These are phyloP conservation scores for Blera fallax DNA, from an alignment of 2,888 invertebrate genomes.

Conservation along the genomic window DNA sequence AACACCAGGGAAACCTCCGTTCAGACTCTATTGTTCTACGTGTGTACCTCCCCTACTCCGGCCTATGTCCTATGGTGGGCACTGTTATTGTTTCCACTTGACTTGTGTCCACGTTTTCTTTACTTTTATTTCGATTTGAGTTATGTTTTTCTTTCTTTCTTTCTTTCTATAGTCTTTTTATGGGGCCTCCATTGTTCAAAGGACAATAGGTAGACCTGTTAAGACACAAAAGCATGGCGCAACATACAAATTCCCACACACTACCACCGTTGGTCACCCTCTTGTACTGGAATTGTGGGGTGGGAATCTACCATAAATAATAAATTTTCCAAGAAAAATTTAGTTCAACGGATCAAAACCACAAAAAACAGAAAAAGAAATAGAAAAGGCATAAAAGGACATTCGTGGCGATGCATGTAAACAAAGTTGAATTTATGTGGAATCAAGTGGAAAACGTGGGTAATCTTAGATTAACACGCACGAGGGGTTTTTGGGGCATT, in stretches of 20 bases:
- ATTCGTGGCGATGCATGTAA: conserved; percentile 63
- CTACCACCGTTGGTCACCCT: conserved; percentile 21
- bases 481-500: background rate
- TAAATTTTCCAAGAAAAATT: conserved; percentile 58
- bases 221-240: conserved; percentile 36
- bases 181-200: conserved; percentile 42
- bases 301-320: conserved; percentile 53
- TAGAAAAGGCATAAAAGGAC: conserved; percentile 37
- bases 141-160: conserved; percentile 40
- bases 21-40: conserved; percentile 43
- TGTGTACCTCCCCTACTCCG: background rate
- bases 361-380: background rate
- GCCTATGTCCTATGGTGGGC: conserved; percentile 27
- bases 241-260: conserved; percentile 57
- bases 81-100: conserved; percentile 69
- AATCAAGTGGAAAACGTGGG: conserved; percentile 48
- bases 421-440: conserved; percentile 51
- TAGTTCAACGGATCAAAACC: conserved; percentile 60
- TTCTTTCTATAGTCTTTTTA: conserved; percentile 18
- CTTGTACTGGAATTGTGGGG: background rate
- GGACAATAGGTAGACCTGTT: conserved; percentile 67
- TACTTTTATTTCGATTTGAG: conserved; percentile 1
- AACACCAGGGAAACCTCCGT: conserved; percentile 1
- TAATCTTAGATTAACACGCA: conserved; percentile 67
- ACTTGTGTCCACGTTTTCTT: conserved; percentile 62